Conservation (phyloP, 2,888 invertebrate genomes). For the Coelinius sp. region DNA sequence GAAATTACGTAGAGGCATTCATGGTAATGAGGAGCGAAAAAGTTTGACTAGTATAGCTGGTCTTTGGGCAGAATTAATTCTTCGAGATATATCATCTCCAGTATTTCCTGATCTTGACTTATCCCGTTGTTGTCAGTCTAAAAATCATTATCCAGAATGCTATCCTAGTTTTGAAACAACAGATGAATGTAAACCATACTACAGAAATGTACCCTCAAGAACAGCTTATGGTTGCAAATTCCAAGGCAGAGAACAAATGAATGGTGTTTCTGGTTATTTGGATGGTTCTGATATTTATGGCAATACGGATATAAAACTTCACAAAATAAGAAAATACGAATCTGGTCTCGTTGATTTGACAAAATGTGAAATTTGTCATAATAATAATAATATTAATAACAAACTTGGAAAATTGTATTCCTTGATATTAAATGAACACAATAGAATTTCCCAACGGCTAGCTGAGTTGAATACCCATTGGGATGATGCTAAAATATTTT, state of each 20-base stretch:
- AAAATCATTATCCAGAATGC: slow-evolving; percentile 74
- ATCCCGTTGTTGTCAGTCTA: slow-evolving; percentile 59
- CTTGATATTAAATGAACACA: slow-evolving; percentile 83
- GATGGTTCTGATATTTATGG: slow-evolving; percentile 90
- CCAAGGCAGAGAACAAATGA: slow-evolving; percentile 86
- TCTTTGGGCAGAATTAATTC: slow-evolving; percentile 84
- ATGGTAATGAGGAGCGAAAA: slow-evolving; percentile 79
- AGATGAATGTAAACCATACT: slow-evolving; percentile 77
- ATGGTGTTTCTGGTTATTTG: slow-evolving; percentile 85
- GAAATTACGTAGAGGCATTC: slow-evolving; percentile 74
- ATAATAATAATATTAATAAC: slow-evolving; percentile 74
- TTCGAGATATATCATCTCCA: slow-evolving; percentile 81
- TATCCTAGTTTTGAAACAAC: slow-evolving; percentile 66
- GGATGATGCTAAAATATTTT: slow-evolving; percentile 83
- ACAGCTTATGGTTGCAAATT: slow-evolving; percentile 62
- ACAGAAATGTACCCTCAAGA: slow-evolving; percentile 77
- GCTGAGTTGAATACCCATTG: slow-evolving; percentile 82
- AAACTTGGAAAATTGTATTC: slow-evolving; percentile 82
- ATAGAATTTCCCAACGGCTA: slow-evolving; percentile 81
- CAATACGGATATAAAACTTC: slow-evolving; percentile 79
- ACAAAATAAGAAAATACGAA: slow-evolving; percentile 79
- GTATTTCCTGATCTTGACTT: slow-evolving; percentile 72
- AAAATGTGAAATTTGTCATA: slow-evolving; percentile 76
- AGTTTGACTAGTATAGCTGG: slow-evolving; percentile 84
- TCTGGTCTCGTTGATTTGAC: slow-evolving; percentile 80